Evolutionary conservation across 2,797 vertebrate genomes (phyloP).

Genomic region (Harpagifer antarcticus): DNA sequence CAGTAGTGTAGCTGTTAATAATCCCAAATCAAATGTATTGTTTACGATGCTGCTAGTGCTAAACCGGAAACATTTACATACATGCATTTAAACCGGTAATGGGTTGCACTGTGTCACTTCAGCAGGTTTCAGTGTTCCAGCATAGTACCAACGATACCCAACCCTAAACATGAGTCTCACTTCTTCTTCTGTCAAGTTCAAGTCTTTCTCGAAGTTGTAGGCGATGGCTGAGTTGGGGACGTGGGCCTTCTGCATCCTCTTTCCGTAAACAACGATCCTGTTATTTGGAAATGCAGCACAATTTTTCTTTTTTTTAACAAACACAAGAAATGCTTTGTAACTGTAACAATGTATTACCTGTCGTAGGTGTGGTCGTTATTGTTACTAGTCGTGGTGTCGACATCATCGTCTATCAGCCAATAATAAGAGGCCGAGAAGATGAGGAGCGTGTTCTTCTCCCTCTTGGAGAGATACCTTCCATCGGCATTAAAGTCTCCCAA

Average conservation of each 20-base stretch:
- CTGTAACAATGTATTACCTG: slow-evolving; percentile 53
- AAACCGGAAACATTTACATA: no score
- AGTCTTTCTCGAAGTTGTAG: slow-evolving; percentile 79
- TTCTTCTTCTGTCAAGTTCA: slow-evolving; percentile 60
- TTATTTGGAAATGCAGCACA: neutral
- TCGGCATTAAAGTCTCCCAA: slow-evolving; percentile 81
- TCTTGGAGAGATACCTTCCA: slow-evolving; percentile 71
- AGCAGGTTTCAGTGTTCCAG: no score
- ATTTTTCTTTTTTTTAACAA: no score
- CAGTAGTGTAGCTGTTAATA: no score
- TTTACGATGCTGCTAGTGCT: no score
- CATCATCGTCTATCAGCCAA: slow-evolving; percentile 76
- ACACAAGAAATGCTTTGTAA: no score
- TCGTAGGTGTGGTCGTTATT: slow-evolving; percentile 77
- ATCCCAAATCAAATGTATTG: no score
- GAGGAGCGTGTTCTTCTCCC: slow-evolving; percentile 55
- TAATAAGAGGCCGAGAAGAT: slow-evolving; percentile 62
- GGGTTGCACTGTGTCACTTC: no score
- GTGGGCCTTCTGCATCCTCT: slow-evolving; percentile 50
- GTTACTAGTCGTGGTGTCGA: slow-evolving; percentile 71
- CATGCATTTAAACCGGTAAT: no score
- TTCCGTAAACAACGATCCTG: slow-evolving; percentile 82
- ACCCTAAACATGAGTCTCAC: slow-evolving; percentile 53
- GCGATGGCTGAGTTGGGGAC: slow-evolving; percentile 74
- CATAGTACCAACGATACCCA: no score